Evolutionary conservation across 2,888 invertebrate genomes (phyloP).

Genomic region (Drosophila multiciliata): DNA sequence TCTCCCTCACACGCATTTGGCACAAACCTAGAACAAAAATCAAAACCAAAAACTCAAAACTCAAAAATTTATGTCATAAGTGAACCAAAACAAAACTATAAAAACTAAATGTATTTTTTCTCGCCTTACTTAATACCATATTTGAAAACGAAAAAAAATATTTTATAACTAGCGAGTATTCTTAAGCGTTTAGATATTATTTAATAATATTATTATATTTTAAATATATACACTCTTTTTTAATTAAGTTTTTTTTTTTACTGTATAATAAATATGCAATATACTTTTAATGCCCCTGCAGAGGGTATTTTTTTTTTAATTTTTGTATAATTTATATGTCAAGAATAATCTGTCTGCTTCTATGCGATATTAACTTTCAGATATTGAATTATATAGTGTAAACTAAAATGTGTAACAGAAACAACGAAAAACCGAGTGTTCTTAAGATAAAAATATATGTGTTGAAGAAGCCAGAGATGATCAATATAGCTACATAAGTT

Average conservation of each 20-base stretch:
- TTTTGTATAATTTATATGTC: background rate
- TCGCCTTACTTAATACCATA: slow-evolving; percentile 47
- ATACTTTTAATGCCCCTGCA: slow-evolving; percentile 15
- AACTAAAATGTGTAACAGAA: slow-evolving; percentile 11
- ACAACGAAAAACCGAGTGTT: slow-evolving; percentile 30
- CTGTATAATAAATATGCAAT: slow-evolving; percentile 51
- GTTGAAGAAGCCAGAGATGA: background rate
- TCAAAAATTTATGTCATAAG: slow-evolving; percentile 18
- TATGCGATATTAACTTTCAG: background rate
- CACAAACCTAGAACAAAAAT: slow-evolving; percentile 36
- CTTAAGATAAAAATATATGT: background rate
- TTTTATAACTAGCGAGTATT: slow-evolving; percentile 41
- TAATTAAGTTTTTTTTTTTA: slow-evolving; percentile 23
- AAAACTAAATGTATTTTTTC: slow-evolving; percentile 40
- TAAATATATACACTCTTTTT: slow-evolving; percentile 11
- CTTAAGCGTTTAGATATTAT: slow-evolving; percentile 41
- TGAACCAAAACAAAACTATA: slow-evolving; percentile 17
- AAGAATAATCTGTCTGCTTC: background rate
- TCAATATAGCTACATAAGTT: slow-evolving; percentile 1
- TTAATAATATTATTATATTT: slow-evolving; percentile 20
- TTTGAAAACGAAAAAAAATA: slow-evolving; percentile 18
- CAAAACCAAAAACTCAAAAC: slow-evolving; percentile 29
- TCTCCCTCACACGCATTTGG: slow-evolving; percentile 46
- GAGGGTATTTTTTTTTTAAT: slow-evolving; percentile 7
- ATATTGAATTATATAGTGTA: slow-evolving; percentile 1